Conservation (phyloP, 2,888 invertebrate species). For the Crocallis elinguaria region DNA sequence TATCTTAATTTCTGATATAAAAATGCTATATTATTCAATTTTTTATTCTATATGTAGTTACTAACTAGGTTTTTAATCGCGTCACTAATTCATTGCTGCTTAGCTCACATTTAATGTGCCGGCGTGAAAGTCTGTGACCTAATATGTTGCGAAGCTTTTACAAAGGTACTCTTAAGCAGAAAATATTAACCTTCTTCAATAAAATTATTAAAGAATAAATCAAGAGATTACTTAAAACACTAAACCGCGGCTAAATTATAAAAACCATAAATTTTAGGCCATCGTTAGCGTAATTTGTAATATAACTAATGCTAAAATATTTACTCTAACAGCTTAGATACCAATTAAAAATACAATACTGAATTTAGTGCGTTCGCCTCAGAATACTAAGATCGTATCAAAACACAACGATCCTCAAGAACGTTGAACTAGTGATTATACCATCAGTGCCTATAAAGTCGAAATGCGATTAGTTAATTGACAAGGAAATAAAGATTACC, state of each 20-base stretch:
- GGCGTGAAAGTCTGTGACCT: too few relatives aligned
- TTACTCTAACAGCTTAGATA: background rate
- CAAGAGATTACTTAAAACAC: background rate
- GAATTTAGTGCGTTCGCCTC: background rate
- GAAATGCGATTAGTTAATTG: slow-evolving; percentile 50
- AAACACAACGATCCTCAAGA: slow-evolving; percentile 33
- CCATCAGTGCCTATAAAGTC: slow-evolving; percentile 38
- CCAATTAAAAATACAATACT: background rate
- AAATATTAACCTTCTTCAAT: too few relatives aligned
- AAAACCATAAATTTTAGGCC: background rate
- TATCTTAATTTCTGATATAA: too few relatives aligned
- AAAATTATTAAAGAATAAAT: too few relatives aligned
- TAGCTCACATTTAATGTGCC: too few relatives aligned
- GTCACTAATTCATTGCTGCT: too few relatives aligned
- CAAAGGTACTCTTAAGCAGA: too few relatives aligned
- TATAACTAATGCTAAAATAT: background rate
- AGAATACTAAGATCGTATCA: slow-evolving; percentile 19
- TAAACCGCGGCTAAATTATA: background rate
- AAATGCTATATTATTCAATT: too few relatives aligned
- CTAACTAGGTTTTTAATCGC: too few relatives aligned
- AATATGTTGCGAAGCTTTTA: too few relatives aligned
- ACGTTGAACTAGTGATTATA: slow-evolving; percentile 42
- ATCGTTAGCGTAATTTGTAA: slow-evolving; percentile 5
- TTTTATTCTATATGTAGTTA: too few relatives aligned
- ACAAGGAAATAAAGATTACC: slow-evolving; percentile 48